These are phyloP conservation scores for Liodrosophila aerea DNA, from an alignment of 2,888 invertebrate species.

Conservation along the genomic window DNA sequence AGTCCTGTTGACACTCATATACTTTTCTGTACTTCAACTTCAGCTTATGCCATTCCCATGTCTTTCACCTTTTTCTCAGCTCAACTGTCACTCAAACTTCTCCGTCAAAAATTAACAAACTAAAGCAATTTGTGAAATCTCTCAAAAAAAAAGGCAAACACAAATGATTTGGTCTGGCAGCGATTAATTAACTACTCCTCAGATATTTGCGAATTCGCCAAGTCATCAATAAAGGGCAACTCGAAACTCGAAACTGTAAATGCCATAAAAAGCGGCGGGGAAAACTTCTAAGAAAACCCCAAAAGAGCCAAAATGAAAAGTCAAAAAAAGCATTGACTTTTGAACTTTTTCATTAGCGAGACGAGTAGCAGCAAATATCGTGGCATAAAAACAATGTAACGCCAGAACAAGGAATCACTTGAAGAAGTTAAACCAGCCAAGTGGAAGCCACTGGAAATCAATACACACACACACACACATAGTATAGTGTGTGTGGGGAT, in stretches of 20 bases:
- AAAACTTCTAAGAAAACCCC: constrained; percentile 40
- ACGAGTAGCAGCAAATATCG: constrained; percentile 33
- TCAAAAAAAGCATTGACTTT: constrained; percentile 67
- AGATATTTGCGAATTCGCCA: constrained; percentile 28
- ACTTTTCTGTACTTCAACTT: no score
- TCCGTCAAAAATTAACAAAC: neutral
- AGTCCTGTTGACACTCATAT: no score
- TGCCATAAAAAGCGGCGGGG: constrained; percentile 33
- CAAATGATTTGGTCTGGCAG: constrained; percentile 4
- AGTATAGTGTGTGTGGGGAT: constrained; percentile 1
- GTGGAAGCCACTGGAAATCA: constrained; percentile 71
- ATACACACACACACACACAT: no score
- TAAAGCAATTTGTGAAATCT: neutral
- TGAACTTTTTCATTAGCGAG: constrained; percentile 74
- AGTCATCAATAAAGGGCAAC: constrained; percentile 63
- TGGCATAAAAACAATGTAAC: constrained; percentile 65
- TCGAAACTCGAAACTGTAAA: constrained; percentile 42
- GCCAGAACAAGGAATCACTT: constrained; percentile 39
- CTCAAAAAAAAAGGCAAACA: neutral
- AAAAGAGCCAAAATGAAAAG: neutral
- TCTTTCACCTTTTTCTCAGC: no score
- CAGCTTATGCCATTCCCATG: no score
- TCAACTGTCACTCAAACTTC: no score
- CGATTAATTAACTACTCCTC: constrained; percentile 47
- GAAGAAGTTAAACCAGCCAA: constrained; percentile 65